phyloP scores from a whole-genome alignment of 1,140 invertebrate species.

The Kradibia gibbosae region DNA sequence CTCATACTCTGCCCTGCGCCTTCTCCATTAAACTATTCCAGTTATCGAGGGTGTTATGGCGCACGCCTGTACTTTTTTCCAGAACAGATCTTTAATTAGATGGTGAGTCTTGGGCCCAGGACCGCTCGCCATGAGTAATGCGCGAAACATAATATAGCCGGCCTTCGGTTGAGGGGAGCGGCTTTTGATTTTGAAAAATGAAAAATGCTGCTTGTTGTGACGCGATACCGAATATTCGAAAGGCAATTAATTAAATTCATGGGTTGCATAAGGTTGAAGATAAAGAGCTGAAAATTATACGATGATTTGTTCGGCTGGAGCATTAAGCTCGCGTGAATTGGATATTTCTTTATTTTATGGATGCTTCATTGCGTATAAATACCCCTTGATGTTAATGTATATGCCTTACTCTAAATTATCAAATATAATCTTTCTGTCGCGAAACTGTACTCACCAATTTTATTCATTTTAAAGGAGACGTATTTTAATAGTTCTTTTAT shows the following conservation, averaged over 20 bases:
- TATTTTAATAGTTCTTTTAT: too few species aligned
- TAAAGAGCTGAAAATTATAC: constrained; percentile 22
- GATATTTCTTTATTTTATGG: too few species aligned
- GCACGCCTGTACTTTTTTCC: neutral
- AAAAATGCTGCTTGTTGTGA: constrained; percentile 5
- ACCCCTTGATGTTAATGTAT: too few species aligned
- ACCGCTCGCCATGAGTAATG: neutral
- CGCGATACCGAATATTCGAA: neutral
- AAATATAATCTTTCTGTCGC: too few species aligned
- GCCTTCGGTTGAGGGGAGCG: neutral
- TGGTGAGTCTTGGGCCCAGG: neutral
- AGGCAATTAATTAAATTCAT: constrained; percentile 31
- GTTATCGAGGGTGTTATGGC: constrained; percentile 29
- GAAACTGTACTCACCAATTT: too few species aligned
- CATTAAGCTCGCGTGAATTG: too few species aligned
- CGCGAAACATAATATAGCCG: neutral
- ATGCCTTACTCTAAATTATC: too few species aligned
- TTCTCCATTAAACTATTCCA: constrained; percentile 2
- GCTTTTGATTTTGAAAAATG: constrained; percentile 5
- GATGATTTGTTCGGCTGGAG: too few species aligned
- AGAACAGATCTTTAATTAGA: constrained; percentile 41
- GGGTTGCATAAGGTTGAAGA: constrained; percentile 21
- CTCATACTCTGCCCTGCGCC: neutral
- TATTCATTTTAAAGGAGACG: too few species aligned
- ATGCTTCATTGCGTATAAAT: too few species aligned